Evolutionary conservation across 2,113 vertebrate species (phyloP).

Genomic region (Puma concolor): DNA sequence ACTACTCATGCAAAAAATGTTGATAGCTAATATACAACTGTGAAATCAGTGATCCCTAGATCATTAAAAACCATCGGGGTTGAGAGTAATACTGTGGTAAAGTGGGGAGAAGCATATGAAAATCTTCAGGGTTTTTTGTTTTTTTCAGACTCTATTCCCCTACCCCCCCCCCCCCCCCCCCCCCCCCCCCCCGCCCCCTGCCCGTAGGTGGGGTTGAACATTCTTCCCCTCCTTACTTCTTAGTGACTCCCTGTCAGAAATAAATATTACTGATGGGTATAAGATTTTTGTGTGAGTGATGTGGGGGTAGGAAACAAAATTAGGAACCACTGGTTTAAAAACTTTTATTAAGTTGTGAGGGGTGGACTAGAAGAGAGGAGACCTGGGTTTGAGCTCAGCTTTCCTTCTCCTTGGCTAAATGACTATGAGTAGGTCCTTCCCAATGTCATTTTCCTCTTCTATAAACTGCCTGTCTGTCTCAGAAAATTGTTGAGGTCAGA

Average conservation of each 20-base stretch:
- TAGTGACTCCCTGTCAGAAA: not conserved
- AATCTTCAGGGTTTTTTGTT: not conserved
- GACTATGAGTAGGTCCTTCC: not conserved
- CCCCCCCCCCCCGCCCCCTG: too few relatives aligned
- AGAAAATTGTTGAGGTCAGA: not conserved
- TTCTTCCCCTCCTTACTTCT: not conserved
- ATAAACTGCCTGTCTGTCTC: not conserved
- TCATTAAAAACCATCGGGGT: not conserved
- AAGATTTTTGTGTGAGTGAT: not conserved
- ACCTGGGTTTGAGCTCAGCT: not conserved
- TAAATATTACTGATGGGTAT: not conserved
- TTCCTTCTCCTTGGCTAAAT: not conserved
- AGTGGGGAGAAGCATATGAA: not conserved
- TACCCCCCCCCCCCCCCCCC: not conserved
- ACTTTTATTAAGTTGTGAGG: not conserved
- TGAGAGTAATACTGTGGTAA: not conserved
- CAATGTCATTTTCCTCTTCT: not conserved
- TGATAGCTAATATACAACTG: not conserved
- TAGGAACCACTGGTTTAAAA: not conserved
- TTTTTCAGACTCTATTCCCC: not conserved
- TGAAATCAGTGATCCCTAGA: not conserved
- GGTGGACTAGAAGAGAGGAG: not conserved
- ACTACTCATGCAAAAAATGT: not conserved
- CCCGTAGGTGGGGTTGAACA: not conserved
- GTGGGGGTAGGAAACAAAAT: not conserved